phyloP scores from a whole-genome alignment of 2,797 vertebrate species.

The Artibeus jamaicensis region DNA sequence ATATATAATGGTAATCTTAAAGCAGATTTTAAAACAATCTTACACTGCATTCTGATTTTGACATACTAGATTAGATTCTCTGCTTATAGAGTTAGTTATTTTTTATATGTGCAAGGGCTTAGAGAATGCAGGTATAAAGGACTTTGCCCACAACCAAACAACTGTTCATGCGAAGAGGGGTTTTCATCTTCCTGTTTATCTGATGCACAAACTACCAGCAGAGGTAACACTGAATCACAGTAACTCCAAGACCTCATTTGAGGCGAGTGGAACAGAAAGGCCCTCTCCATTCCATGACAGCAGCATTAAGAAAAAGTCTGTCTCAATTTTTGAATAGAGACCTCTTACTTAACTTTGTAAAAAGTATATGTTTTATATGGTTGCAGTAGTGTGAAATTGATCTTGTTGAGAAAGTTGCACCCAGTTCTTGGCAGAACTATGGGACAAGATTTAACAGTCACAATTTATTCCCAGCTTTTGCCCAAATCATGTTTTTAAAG shows the following conservation, averaged over 20 bases:
- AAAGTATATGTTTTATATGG: background rate
- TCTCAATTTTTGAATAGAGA: background rate
- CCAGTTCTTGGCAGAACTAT: background rate
- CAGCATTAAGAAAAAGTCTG: background rate
- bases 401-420: background rate
- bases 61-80: background rate
- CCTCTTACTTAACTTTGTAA: conserved; percentile 13
- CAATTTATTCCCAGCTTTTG: conserved; percentile 29
- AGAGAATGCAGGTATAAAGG: background rate
- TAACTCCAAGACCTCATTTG: background rate
- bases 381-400: background rate
- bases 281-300: background rate
- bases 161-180: background rate
- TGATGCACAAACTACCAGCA: background rate
- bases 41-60: background rate
- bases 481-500: background rate
- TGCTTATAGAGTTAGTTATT: background rate
- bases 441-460: background rate
- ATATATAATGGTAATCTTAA: background rate
- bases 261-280: background rate
- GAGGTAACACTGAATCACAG: background rate
- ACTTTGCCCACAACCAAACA: background rate
- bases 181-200: background rate
- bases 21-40: background rate
- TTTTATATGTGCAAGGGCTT: background rate